phyloP scores from a whole-genome alignment of 1,140 invertebrate species.

The Muscidifurax raptorellus region DNA sequence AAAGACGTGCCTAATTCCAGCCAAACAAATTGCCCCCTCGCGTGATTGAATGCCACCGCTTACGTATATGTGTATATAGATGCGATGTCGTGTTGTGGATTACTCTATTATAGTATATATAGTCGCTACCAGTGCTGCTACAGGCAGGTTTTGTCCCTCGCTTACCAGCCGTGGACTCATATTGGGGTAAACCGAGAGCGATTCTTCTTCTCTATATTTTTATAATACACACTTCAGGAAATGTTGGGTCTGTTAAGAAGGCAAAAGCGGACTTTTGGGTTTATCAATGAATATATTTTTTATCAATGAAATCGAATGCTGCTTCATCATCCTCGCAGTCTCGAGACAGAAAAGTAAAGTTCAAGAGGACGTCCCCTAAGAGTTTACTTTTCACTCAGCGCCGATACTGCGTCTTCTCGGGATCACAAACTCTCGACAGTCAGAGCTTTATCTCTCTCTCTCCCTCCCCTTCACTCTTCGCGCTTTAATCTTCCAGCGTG shows the following conservation, averaged over 20 bases:
- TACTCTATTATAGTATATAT: slow-evolving; percentile 16
- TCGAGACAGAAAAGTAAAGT: not conserved
- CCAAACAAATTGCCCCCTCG: slow-evolving; percentile 25
- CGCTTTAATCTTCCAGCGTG: not conserved
- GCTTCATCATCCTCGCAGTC: not conserved
- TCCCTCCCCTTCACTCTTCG: no score
- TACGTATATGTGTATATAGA: not conserved
- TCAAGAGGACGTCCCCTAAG: not conserved
- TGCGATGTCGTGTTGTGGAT: slow-evolving; percentile 35
- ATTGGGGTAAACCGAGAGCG: no score
- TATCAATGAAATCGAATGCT: not conserved
- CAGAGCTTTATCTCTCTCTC: not conserved
- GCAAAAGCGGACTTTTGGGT: no score
- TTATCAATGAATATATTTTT: not conserved
- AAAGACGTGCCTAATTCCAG: slow-evolving; percentile 30
- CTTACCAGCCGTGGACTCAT: no score
- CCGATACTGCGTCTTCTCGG: not conserved
- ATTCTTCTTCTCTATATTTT: no score
- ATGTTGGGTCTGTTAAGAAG: no score
- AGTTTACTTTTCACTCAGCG: not conserved
- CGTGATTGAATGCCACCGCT: slow-evolving; percentile 32
- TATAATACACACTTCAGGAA: no score
- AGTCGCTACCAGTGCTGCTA: not conserved
- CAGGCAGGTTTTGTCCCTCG: no score
- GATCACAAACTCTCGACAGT: not conserved